Evolutionary conservation across 2,888 invertebrate genomes (phyloP).

Genomic region (Sussaba pulchella): DNA sequence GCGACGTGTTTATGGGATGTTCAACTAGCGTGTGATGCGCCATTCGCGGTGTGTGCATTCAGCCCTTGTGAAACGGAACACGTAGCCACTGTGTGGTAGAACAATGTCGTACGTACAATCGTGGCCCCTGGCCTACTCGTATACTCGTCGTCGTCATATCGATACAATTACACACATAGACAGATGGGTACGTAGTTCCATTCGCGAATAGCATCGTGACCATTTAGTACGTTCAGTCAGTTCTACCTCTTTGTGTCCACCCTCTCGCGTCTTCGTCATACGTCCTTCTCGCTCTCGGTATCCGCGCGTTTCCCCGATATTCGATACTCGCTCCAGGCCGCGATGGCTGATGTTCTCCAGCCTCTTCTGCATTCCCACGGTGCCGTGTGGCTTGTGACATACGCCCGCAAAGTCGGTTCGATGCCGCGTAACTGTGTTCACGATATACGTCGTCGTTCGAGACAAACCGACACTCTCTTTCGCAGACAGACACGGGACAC

Average conservation of each 20-base stretch:
- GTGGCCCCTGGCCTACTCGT: background rate
- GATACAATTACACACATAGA: slow-evolving; percentile 24
- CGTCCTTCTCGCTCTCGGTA: slow-evolving; percentile 41
- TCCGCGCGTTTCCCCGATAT: slow-evolving; percentile 49
- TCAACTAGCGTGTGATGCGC: slow-evolving; percentile 20
- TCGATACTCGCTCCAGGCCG: slow-evolving; percentile 52
- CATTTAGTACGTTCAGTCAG: slow-evolving; percentile 51
- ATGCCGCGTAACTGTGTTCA: slow-evolving; percentile 10
- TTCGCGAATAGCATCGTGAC: slow-evolving; percentile 48
- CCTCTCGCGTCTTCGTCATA: slow-evolving; percentile 32
- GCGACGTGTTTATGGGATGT: slow-evolving; percentile 19
- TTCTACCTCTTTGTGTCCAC: slow-evolving; percentile 31
- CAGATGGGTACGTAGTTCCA: slow-evolving; percentile 21
- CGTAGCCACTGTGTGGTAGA: background rate
- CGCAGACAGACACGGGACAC: background rate
- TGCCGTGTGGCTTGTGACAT: slow-evolving; percentile 1
- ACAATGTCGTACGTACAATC: slow-evolving; percentile 30
- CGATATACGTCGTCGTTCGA: slow-evolving; percentile 20
- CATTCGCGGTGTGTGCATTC: slow-evolving; percentile 20
- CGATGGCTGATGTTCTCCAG: slow-evolving; percentile 19
- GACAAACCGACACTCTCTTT: background rate
- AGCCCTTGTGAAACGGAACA: slow-evolving; percentile 1
- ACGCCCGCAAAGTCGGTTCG: background rate
- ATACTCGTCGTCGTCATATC: slow-evolving; percentile 42
- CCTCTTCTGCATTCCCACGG: slow-evolving; percentile 38